Percentiles rank a stretch among this genome's conserved stretches.
phyloP scores from a whole-genome alignment of 2,113 vertebrate genomes.

The Lucifuga dentata region DNA sequence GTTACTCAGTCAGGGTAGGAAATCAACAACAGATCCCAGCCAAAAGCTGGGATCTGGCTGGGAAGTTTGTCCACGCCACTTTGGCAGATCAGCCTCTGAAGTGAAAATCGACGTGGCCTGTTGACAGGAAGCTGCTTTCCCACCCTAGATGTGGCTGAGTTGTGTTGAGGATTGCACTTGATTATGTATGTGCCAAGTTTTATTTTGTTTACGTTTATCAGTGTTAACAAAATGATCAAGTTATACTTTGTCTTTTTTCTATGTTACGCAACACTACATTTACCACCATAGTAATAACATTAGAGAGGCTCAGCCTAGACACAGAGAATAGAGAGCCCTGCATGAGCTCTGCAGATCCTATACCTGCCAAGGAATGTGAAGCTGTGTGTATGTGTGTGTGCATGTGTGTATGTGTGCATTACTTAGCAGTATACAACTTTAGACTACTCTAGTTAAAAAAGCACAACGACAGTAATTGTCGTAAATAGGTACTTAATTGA shows the following conservation, averaged over 20 bases:
- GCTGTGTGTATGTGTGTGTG: background rate
- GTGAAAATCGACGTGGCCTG: background rate
- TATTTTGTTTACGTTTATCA: conserved; percentile 62
- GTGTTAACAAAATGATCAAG: conserved; percentile 8
- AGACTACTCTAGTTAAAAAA: conserved; percentile 34
- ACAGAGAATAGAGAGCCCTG: conserved; percentile 49
- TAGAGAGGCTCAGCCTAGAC: conserved; percentile 14
- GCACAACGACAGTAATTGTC: conserved; percentile 62
- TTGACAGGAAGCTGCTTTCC: background rate
- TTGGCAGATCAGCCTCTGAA: background rate
- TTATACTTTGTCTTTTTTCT: conserved; percentile 19
- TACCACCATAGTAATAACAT: conserved; percentile 36
- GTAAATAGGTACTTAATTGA: conserved; percentile 56
- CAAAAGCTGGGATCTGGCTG: conserved; percentile 1
- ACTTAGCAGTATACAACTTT: conserved; percentile 11
- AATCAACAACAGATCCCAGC: background rate
- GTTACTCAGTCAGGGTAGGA: conserved; percentile 21
- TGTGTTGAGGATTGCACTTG: conserved; percentile 31
- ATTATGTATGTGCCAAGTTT: conserved; percentile 62
- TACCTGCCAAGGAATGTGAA: conserved; percentile 47
- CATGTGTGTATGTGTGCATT: background rate
- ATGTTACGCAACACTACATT: conserved; percentile 34
- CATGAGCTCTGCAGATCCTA: conserved; percentile 64
- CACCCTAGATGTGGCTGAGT: background rate
- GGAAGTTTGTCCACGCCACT: background rate